Evolutionary conservation across 2,113 vertebrate genomes (phyloP), one percentile per base, ranked within the genome.

Genomic region (Picathartes gymnocephalus): DNA sequence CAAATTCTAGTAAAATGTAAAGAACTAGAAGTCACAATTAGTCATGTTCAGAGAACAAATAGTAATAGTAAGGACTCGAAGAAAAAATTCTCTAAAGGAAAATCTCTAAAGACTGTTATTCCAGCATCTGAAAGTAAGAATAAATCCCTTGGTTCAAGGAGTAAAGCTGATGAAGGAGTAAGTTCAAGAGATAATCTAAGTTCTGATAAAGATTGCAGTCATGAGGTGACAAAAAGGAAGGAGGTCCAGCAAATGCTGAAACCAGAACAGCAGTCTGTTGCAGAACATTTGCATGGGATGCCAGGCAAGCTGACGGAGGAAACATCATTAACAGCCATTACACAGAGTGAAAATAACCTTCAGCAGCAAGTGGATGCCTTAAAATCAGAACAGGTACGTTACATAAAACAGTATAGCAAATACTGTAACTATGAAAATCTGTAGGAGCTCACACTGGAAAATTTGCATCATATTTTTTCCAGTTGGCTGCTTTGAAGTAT

Each of bases 361-460:
- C 96, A 97, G 96, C 97, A 98, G 93, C 98, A 98, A 95, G 96
- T 98, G 96, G 88, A 84, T 69, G 35, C 91, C 48, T 93, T 98
- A 56, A 97, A 97, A 88, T 95, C 96, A 74, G 98, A 99, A 88
- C 98, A 98, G 98, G 98, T 98, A 97, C 16, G 96, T 87, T 97
- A 96, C 62, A 20, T 93, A 21, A 68, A 76, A 17, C n/a, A 45
- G 20, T 28, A 28, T 25, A 45, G 40, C 71, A 83, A 56, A 86
- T 60, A 33, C 6, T 69, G 84, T n/a, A 64, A 14, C 15, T 57
- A 1, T 30, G 21, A 53, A 47, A 62, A 80, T 68, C 39, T 44
- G 3, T 70, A 47, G 42, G 39, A 73, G 24, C 37, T 85, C 47
- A 11, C 47, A 31, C 27, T 76, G 76, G 51, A 45, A 84, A 64